Conservation (phyloP, 2,888 invertebrate genomes). For the Nasonovia ribisnigri region DNA sequence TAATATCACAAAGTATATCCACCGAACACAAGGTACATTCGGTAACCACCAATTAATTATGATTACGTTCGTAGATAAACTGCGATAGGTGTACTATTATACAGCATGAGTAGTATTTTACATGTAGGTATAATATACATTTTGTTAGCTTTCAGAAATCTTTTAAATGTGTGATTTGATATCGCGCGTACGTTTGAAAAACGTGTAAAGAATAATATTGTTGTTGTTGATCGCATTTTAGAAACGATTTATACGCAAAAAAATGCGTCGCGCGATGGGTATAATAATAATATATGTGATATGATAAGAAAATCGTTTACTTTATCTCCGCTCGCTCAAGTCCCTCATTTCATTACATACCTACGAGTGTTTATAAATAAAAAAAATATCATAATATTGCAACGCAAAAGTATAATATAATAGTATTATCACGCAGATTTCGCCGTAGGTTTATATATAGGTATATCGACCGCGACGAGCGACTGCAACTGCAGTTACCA, state of each 20-base stretch:
- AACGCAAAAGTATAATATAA: not conserved
- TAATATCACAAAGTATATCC: not conserved
- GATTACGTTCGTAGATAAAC: too few species aligned
- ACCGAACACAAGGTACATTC: too few species aligned
- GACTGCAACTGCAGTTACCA: not conserved
- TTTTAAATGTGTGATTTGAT: not conserved
- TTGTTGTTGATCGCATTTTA: not conserved
- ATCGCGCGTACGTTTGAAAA: not conserved
- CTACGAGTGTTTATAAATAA: not conserved
- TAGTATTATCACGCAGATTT: not conserved
- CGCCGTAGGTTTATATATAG: not conserved
- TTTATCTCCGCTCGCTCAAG: slow-evolving; percentile 43
- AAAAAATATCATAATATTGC: not conserved
- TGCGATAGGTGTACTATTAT: not conserved
- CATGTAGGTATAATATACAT: not conserved
- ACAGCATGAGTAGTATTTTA: not conserved
- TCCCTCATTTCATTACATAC: not conserved
- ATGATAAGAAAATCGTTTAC: slow-evolving; percentile 25
- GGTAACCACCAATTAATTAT: too few species aligned
- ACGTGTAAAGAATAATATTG: not conserved
- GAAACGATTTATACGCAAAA: not conserved
- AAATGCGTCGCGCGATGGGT: not conserved
- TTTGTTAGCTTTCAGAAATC: not conserved
- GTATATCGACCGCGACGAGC: not conserved
- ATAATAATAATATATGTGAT: not conserved